These are phyloP conservation scores for Trachelus tabidus DNA, from an alignment of 2,888 invertebrate genomes.

Conservation along the genomic window DNA sequence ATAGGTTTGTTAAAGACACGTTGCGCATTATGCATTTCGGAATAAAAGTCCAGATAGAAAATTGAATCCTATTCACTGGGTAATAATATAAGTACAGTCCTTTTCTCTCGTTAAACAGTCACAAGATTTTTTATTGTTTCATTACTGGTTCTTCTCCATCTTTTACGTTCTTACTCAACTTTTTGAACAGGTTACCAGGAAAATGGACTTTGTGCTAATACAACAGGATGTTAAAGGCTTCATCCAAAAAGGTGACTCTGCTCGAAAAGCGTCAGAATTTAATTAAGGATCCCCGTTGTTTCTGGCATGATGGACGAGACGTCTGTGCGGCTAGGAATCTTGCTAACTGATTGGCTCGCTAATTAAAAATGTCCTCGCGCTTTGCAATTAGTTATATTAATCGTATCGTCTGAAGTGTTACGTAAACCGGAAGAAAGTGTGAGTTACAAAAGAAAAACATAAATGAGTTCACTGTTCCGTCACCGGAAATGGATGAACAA, in stretches of 20 bases:
- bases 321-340: not conserved
- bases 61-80: no score
- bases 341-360: conserved; percentile 1
- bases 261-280: not conserved
- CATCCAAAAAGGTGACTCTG: not conserved
- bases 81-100: no score
- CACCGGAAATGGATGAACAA: no score
- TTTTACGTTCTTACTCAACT: not conserved
- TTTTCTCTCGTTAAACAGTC: not conserved
- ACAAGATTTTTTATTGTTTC: not conserved
- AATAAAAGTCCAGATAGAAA: no score
- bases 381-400: not conserved
- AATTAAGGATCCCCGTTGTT: conserved; percentile 3
- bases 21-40: no score
- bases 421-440: not conserved
- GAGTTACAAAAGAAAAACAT: not conserved
- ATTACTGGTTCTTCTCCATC: not conserved
- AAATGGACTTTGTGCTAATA: not conserved
- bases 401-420: not conserved
- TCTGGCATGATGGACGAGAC: conserved; percentile 4
- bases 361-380: conserved; percentile 2
- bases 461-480: not conserved
- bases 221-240: not conserved
- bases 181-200: not conserved
- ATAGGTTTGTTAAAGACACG: no score